Evolutionary conservation across 2,113 vertebrate species (phyloP).

Genomic region (Andinoacara biseriatus): DNA sequence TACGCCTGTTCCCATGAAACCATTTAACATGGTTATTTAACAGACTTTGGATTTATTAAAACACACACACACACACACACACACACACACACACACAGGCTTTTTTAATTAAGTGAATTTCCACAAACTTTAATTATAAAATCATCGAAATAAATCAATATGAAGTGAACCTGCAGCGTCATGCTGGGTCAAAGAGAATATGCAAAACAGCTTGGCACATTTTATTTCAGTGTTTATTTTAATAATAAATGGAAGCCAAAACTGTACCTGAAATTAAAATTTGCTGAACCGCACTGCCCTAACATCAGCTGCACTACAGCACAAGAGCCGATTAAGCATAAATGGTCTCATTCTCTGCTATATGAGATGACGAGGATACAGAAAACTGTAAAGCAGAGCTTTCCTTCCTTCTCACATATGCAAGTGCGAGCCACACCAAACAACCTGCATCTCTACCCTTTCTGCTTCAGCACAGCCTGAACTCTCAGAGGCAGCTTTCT

Average conservation of each 20-base stretch:
- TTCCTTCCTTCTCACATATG: not conserved
- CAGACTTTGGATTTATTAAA: not conserved
- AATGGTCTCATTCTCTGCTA: not conserved
- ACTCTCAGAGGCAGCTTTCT: not conserved
- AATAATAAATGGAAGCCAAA: not conserved
- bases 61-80: not conserved
- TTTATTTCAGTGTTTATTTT: no score
- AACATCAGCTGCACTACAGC: not conserved
- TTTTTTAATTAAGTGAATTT: not conserved
- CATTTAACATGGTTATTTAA: not conserved
- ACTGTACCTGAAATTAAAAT: not conserved
- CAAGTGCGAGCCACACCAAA: not conserved
- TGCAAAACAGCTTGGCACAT: not conserved
- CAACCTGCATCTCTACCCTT: not conserved
- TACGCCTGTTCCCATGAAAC: not conserved
- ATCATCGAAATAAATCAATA: not conserved
- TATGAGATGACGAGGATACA: not conserved
- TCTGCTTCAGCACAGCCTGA: not conserved
- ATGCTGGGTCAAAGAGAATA: not conserved
- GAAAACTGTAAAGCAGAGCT: not conserved
- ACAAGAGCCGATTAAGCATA: not conserved
- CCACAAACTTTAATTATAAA: not conserved
- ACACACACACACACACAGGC: not conserved
- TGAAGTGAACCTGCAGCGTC: not conserved
- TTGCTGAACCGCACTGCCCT: not conserved